Conservation (phyloP, 2,888 invertebrate genomes). For the Pyrrhosoma nymphula region DNA sequence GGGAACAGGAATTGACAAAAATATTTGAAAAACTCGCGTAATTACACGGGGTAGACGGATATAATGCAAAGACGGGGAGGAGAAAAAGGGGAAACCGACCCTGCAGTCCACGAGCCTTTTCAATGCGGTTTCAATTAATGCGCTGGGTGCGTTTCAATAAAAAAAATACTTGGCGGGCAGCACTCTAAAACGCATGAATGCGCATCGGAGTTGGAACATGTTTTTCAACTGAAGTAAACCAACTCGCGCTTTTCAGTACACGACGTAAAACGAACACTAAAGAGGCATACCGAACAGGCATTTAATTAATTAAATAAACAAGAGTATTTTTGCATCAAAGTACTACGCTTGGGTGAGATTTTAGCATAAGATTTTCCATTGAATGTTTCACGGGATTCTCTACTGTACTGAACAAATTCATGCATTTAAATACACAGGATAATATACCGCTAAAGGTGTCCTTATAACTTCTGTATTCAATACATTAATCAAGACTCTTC, state of each 20-base stretch:
- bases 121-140: background rate
- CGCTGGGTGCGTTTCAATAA: background rate
- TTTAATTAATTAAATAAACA: too few species aligned
- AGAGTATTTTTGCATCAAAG: too few species aligned
- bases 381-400: too few species aligned
- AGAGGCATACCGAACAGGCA: background rate
- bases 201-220: background rate
- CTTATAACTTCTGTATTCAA: too few species aligned
- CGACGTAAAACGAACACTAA: background rate
- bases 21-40: background rate
- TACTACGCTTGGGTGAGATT: too few species aligned
- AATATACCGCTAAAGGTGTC: too few species aligned
- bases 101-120: background rate
- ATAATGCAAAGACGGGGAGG: background rate
- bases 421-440: too few species aligned
- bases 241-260: background rate
- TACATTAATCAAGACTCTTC: too few species aligned
- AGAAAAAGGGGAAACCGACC: background rate
- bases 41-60: background rate
- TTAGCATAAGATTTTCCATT: too few species aligned
- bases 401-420: too few species aligned
- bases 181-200: background rate
- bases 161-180: background rate
- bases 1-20: background rate
- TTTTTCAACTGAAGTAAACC: background rate